phyloP scores from a whole-genome alignment of 2,797 vertebrate species.

The Chelon labrosus region DNA sequence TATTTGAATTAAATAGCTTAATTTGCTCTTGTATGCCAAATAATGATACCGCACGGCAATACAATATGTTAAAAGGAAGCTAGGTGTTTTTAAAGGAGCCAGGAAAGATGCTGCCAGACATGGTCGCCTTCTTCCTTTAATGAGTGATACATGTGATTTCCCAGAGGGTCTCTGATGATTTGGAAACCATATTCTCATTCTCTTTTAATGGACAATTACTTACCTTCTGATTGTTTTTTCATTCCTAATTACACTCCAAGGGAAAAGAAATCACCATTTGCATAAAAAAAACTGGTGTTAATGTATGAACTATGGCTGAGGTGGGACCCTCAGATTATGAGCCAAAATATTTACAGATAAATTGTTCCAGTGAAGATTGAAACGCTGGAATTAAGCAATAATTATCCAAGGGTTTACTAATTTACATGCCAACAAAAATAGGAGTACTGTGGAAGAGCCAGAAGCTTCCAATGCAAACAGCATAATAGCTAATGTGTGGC shows the following conservation, averaged over 20 bases:
- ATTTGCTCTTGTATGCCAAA: slow-evolving; percentile 51
- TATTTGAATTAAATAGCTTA: slow-evolving; percentile 25
- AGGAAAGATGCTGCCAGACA: slow-evolving; percentile 44
- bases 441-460: slow-evolving; percentile 1
- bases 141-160: slow-evolving; percentile 60
- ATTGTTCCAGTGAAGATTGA: slow-evolving; percentile 22
- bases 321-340: slow-evolving; percentile 35
- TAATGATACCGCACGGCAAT: slow-evolving; percentile 6
- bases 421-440: slow-evolving; percentile 22
- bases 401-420: slow-evolving; percentile 38
- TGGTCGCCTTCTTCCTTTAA: slow-evolving; percentile 42
- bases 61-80: slow-evolving; percentile 40
- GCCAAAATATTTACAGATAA: slow-evolving; percentile 36
- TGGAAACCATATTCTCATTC: slow-evolving; percentile 53
- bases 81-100: slow-evolving; percentile 19
- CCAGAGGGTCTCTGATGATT: slow-evolving; percentile 51
- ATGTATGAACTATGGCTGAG: slow-evolving; percentile 46
- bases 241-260: slow-evolving; percentile 60
- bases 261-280: slow-evolving; percentile 43
- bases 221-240: slow-evolving; percentile 52
- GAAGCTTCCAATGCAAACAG: slow-evolving; percentile 51
- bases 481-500: slow-evolving; percentile 54
- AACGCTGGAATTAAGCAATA: slow-evolving; percentile 22
- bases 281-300: slow-evolving; percentile 42
- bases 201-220: slow-evolving; percentile 63